Base-by-base conservation (phyloP, 2,113 vertebrate species). In the Chitala chitala region DNA sequence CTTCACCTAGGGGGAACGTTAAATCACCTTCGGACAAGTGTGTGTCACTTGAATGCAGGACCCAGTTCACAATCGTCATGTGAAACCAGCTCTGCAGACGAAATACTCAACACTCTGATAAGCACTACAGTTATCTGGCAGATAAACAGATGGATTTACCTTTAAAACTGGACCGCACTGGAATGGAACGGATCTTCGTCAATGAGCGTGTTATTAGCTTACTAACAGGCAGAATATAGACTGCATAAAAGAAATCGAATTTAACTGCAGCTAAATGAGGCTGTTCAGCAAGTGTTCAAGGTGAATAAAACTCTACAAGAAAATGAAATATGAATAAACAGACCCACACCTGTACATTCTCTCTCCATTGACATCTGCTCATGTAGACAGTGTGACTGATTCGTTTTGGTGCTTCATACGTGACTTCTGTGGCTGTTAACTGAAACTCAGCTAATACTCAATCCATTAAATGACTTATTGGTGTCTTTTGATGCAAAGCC, bases 201-300 rank as follows among this genome's bases (percentile, higher is more conserved):
- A 56, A 70, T 17, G 17, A 70, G 68, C 10, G 29, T 56, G 53
- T 71, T 36, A 71, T 71, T 17, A 56, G 17, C 36, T 33, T 36
- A 12, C 33, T n/a, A 38, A 38, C 69, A 6, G 33, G 33, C 59
- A 31, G 59, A 33, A 36, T 31, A 36, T 6, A 33, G 31, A 17
- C 15, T 24, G 29, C 38, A 63, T 29, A 33, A 63, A 13, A 33
- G 51, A 42, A 24, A 31, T 5, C n/a, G 51, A 56, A 42, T 22
- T 71, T 13, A 29, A 51, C 69, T 20, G 6, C 9, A 38, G 69
- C n/a, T 4, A 36, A 71, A 29, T 26, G 50, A 33, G 17, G 40
- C 17, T 38, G 50, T 53, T 56, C 51, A 1, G 3, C 20, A 20
- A 70, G 31, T 29, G 17, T 20, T 0, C 3, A 5, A 1, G 66